phyloP scores from a whole-genome alignment of 2,888 invertebrate species.

The Apamea sordens region DNA sequence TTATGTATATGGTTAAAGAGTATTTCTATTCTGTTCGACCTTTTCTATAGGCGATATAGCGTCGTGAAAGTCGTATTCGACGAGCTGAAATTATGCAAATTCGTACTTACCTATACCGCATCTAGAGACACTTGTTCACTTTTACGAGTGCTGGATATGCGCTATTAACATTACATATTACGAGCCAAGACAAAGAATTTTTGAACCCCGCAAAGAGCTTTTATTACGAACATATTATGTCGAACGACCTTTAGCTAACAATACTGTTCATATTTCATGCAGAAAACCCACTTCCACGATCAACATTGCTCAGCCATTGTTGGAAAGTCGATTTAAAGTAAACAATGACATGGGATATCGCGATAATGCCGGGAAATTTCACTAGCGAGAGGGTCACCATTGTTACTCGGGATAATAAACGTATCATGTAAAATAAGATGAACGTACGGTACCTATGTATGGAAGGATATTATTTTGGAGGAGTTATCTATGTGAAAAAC shows the following conservation, averaged over 20 bases:
- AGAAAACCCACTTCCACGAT: constrained; percentile 49
- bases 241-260: constrained; percentile 31
- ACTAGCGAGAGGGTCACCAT: constrained; percentile 58
- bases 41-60: background rate
- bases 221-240: constrained; percentile 39
- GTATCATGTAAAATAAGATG: constrained; percentile 34
- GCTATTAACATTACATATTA: constrained; percentile 51
- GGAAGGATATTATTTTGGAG: constrained; percentile 20
- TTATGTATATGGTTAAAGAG: background rate
- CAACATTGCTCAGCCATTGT: constrained; percentile 54
- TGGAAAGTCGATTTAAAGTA: constrained; percentile 67
- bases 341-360: constrained; percentile 68
- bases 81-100: constrained; percentile 35
- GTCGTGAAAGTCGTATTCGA: constrained; percentile 6
- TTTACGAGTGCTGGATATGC: constrained; percentile 43
- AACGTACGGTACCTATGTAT: background rate
- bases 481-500: background rate
- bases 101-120: background rate
- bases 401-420: constrained; percentile 59
- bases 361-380: constrained; percentile 60
- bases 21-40: background rate
- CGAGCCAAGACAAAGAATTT: constrained; percentile 52
- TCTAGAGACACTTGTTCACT: constrained; percentile 34
- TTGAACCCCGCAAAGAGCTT: constrained; percentile 25
- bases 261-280: constrained; percentile 53